phyloP scores from a whole-genome alignment of 1,140 invertebrate genomes.

The Sesamia nonagrioides region DNA sequence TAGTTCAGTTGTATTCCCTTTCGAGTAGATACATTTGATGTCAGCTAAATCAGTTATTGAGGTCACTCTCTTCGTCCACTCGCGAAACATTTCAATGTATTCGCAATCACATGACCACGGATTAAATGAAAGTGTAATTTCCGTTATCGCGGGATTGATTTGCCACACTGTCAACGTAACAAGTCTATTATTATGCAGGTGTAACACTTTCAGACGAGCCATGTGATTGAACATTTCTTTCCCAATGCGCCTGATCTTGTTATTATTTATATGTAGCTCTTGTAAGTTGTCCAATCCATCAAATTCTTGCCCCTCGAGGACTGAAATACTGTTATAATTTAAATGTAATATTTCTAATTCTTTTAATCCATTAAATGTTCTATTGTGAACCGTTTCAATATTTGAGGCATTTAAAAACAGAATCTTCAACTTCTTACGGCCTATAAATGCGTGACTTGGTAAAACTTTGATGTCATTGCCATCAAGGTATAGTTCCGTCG shows the following conservation, averaged over 20 bases:
- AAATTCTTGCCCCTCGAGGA: constrained; percentile 95
- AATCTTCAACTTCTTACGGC: constrained; percentile 94
- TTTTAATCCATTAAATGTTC: constrained; percentile 95
- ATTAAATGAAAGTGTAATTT: constrained; percentile 92
- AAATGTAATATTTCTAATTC: constrained; percentile 94
- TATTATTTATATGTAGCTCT: constrained; percentile 95
- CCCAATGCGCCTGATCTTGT: constrained; percentile 91
- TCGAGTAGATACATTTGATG: constrained; percentile 89
- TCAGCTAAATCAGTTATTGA: constrained; percentile 90
- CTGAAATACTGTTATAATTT: constrained; percentile 92
- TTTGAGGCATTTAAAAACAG: constrained; percentile 95
- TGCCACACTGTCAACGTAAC: constrained; percentile 93
- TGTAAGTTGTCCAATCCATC: constrained; percentile 91
- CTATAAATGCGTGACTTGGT: constrained; percentile 96
- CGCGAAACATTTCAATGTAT: constrained; percentile 92
- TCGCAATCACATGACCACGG: constrained; percentile 96
- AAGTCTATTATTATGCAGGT: constrained; percentile 93
- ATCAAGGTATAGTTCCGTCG: constrained; percentile 95
- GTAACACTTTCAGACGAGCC: constrained; percentile 90
- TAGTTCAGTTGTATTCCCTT: constrained; percentile 88
- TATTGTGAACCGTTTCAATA: constrained; percentile 95
- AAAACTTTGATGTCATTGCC: constrained; percentile 94
- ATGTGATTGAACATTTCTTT: constrained; percentile 93
- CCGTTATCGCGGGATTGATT: constrained; percentile 90
- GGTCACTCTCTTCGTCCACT: constrained; percentile 91